A percentile compares a stretch with the other conserved stretches of the same genome.
Conservation (phyloP, 2,888 invertebrate genomes). For the Dichetophora obliterata region DNA sequence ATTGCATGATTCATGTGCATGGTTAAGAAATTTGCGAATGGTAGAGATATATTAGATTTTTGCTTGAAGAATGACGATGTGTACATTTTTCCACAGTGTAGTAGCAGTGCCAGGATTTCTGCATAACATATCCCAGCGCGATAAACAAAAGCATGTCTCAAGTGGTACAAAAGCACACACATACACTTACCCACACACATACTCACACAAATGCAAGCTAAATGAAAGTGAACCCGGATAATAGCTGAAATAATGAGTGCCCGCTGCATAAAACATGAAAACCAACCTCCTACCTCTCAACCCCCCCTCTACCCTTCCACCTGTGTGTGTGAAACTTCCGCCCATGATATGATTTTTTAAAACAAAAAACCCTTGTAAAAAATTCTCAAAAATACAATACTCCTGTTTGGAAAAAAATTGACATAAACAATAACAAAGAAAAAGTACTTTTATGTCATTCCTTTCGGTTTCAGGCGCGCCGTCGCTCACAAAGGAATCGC, state of each 20-base stretch:
- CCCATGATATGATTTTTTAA: background rate
- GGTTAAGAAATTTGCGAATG: background rate
- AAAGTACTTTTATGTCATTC: constrained; percentile 14
- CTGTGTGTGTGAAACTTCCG: background rate
- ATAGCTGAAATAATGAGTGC: constrained; percentile 22
- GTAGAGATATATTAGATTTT: background rate
- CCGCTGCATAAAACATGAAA: constrained; percentile 8
- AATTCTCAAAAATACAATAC: background rate
- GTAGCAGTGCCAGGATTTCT: background rate
- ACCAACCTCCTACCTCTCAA: background rate
- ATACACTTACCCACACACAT: background rate
- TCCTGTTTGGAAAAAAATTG: background rate
- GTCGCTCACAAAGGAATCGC: constrained; percentile 29
- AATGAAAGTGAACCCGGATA: constrained; percentile 34
- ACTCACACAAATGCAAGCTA: constrained; percentile 7
- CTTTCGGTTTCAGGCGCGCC: constrained; percentile 16
- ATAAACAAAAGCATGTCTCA: constrained; percentile 60
- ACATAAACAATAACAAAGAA: background rate
- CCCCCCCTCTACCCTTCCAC: background rate
- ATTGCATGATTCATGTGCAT: background rate
- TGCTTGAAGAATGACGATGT: no score
- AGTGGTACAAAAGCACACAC: constrained; percentile 53
- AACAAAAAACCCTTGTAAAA: constrained; percentile 13
- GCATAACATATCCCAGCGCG: background rate
- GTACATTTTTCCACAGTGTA: background rate